Evolutionary conservation across 2,113 vertebrate genomes (phyloP).

Genomic region (Alces alces): DNA sequence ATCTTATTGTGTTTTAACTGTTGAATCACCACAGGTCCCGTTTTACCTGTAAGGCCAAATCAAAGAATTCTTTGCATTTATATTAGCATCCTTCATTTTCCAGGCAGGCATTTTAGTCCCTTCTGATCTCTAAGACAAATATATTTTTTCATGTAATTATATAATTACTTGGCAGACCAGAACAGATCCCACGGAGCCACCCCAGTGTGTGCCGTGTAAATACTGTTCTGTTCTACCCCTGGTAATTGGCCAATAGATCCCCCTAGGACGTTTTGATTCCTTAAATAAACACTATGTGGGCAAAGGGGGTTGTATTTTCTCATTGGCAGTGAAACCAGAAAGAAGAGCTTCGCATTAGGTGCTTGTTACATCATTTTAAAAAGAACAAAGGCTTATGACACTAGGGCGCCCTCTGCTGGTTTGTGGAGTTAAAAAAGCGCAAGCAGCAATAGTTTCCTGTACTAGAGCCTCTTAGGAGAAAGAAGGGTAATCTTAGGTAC

Average conservation of each 20-base stretch:
- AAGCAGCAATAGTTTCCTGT: not conserved
- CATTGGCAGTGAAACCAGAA: not conserved
- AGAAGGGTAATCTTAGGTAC: not conserved
- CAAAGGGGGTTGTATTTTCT: not conserved
- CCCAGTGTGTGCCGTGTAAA: constrained; percentile 44
- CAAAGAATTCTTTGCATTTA: constrained; percentile 36
- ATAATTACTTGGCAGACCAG: constrained; percentile 47
- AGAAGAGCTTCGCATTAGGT: not conserved
- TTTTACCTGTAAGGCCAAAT: constrained; percentile 15
- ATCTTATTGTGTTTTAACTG: constrained; percentile 42
- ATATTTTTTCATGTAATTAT: constrained; percentile 45
- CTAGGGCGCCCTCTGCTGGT: constrained; percentile 75
- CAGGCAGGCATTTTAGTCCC: constrained; percentile 52
- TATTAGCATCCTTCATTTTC: constrained; percentile 24
- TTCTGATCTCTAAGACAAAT: constrained; percentile 53
- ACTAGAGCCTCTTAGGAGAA: not conserved
- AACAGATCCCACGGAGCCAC: constrained; percentile 45
- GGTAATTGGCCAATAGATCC: constrained; percentile 32
- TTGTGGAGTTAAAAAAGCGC: not conserved
- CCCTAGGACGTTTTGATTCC: constrained; percentile 46
- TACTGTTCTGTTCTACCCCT: not conserved
- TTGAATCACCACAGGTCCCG: not conserved
- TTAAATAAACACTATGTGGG: constrained; percentile 53
- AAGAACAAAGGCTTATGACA: constrained; percentile 37
- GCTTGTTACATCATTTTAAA: not conserved